These are phyloP conservation scores for Borostomias antarcticus DNA, from an alignment of 2,797 vertebrate genomes.

Conservation along the genomic window DNA sequence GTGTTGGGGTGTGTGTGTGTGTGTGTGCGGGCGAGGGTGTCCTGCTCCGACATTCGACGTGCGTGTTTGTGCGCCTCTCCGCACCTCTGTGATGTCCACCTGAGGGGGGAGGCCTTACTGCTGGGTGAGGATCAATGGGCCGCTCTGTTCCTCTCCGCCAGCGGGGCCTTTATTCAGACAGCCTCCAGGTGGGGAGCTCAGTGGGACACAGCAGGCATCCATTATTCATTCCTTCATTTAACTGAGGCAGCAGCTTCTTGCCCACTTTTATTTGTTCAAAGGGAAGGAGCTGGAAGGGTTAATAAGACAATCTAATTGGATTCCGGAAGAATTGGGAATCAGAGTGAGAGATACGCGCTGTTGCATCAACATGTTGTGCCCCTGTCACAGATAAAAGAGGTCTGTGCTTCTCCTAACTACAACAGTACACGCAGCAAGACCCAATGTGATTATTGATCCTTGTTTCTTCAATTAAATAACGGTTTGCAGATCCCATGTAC, in stretches of 20 bases:
- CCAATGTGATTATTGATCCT: conserved; percentile 44
- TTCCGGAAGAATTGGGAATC: conserved; percentile 58
- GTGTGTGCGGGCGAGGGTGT: conserved; percentile 30
- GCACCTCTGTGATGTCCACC: conserved; percentile 8
- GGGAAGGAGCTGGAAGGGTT: conserved; percentile 56
- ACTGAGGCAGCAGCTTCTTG: conserved; percentile 55
- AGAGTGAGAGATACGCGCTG: conserved; percentile 62
- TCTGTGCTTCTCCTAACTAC: conserved; percentile 43
- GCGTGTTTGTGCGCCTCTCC: neutral
- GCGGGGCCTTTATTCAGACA: conserved; percentile 67
- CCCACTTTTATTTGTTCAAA: conserved; percentile 62
- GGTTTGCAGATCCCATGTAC: conserved; percentile 37
- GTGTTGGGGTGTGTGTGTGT: too few relatives aligned
- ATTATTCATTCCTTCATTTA: conserved; percentile 72
- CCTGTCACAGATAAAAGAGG: conserved; percentile 60
- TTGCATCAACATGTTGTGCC: conserved; percentile 66
- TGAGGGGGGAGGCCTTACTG: neutral
- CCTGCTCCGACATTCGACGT: neutral
- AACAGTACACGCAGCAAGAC: conserved; percentile 30
- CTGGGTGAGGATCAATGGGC: conserved; percentile 14
- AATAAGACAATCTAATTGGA: conserved; percentile 67
- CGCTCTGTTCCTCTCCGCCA: conserved; percentile 61
- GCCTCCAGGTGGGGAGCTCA: conserved; percentile 66
- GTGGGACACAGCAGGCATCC: conserved; percentile 57
- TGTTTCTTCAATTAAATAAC: conserved; percentile 50